Conservation (phyloP, 2,888 invertebrate species). For the Thysanoteuthis rhombus region DNA sequence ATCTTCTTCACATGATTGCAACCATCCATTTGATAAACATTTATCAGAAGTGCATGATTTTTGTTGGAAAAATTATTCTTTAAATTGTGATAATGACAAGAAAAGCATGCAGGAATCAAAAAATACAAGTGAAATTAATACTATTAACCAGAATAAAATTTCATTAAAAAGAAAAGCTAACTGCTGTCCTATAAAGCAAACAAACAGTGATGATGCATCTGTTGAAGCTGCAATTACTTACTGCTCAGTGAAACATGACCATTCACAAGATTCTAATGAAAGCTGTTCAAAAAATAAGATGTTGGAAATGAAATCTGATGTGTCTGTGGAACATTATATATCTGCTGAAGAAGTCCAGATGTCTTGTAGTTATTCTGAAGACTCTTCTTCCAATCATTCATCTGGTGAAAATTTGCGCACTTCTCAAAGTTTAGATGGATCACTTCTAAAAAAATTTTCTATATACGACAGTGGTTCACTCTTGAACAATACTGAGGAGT, state of each 20-base stretch:
- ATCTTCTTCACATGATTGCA: background rate
- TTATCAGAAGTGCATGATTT: conserved; percentile 18
- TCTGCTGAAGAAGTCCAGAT: conserved; percentile 20
- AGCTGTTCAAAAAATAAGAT: background rate
- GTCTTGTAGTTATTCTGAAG: background rate
- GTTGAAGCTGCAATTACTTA: background rate
- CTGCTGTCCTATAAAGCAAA: background rate
- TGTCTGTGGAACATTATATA: conserved; percentile 15
- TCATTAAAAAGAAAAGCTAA: background rate
- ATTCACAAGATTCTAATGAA: background rate
- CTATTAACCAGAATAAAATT: background rate
- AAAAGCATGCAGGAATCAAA: background rate
- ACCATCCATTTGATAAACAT: conserved; percentile 16
- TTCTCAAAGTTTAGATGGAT: conserved; percentile 21
- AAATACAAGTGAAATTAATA: background rate
- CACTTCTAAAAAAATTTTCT: conserved; percentile 1
- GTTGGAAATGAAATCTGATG: background rate
- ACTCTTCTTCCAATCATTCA: conserved; percentile 19
- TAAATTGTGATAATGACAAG: background rate
- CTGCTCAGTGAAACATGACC: background rate
- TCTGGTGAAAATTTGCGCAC: background rate
- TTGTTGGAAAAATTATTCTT: background rate
- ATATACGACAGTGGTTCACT: background rate
- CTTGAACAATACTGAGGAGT: conserved; percentile 1
- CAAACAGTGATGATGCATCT: background rate